These are phyloP conservation scores for Gerosis bhagava DNA, from an alignment of 2,888 invertebrate genomes.

Conservation along the genomic window DNA sequence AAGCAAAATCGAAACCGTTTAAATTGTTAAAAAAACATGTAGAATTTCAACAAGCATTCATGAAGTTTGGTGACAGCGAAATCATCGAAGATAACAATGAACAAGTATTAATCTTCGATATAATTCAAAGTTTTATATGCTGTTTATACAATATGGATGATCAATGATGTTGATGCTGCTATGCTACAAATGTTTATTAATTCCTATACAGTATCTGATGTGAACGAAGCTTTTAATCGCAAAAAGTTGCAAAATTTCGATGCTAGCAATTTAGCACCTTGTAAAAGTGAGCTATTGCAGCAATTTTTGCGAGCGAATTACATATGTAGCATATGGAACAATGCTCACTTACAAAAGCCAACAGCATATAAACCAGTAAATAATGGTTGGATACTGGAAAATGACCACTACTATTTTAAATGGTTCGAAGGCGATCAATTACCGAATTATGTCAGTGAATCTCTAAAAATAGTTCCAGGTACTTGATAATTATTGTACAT, in stretches of 20 bases:
- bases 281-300: slow-evolving; percentile 28
- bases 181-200: slow-evolving; percentile 30
- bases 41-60: not conserved
- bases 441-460: slow-evolving; percentile 2
- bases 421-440: slow-evolving; percentile 8
- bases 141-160: not conserved
- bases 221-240: not conserved
- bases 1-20: not conserved
- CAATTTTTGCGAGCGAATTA: slow-evolving; percentile 34
- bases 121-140: slow-evolving; percentile 4
- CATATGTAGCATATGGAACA: slow-evolving; percentile 33
- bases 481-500: not conserved
- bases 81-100: not conserved
- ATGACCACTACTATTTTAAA: slow-evolving; percentile 28
- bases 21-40: not conserved
- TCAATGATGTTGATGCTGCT: slow-evolving; percentile 21
- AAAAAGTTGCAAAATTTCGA: not conserved
- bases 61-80: not conserved
- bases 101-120: not conserved
- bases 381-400: slow-evolving; percentile 36
- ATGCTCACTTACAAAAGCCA: slow-evolving; percentile 31
- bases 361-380: slow-evolving; percentile 31
- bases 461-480: not conserved
- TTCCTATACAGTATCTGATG: not conserved
- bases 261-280: slow-evolving; percentile 7